Evolutionary conservation across 2,797 vertebrate species (phyloP).

Genomic region (Hozukius guyotensis): DNA sequence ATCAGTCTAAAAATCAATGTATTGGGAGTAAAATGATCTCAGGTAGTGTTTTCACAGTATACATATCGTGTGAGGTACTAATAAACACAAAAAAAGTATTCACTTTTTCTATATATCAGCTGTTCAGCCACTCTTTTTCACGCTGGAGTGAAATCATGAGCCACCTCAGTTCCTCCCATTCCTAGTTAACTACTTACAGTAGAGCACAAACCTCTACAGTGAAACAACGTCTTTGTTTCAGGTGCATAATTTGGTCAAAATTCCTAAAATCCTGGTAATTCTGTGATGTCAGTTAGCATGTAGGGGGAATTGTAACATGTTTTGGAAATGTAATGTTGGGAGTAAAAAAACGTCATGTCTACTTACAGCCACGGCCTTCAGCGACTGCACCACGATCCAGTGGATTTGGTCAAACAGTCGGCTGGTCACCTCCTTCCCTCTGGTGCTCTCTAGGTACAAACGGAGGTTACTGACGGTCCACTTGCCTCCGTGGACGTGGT

Average conservation of each 20-base stretch:
- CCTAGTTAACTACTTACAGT: too few species aligned
- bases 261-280: background rate
- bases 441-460: conserved; percentile 96
- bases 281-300: background rate
- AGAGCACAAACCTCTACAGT: too few species aligned
- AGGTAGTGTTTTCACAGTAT: too few species aligned
- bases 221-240: too few species aligned
- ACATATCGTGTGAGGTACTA: too few species aligned
- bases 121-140: too few species aligned
- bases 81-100: too few species aligned
- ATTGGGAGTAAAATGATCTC: too few species aligned
- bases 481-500: conserved; percentile 97
- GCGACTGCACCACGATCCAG: conserved; percentile 97
- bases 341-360: background rate
- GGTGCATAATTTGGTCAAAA: background rate
- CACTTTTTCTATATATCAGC: too few species aligned
- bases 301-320: background rate
- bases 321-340: background rate
- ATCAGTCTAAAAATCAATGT: too few species aligned
- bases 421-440: conserved; percentile 93
- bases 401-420: conserved; percentile 97
- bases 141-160: too few species aligned
- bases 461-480: conserved; percentile 96
- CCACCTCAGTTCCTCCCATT: too few species aligned
- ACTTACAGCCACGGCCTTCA: conserved; percentile 96